Percentiles rank a stretch among this genome's conserved stretches.
These are phyloP conservation scores for Numida meleagris DNA, from an alignment of 2,113 vertebrate species.

Conservation along the genomic window DNA sequence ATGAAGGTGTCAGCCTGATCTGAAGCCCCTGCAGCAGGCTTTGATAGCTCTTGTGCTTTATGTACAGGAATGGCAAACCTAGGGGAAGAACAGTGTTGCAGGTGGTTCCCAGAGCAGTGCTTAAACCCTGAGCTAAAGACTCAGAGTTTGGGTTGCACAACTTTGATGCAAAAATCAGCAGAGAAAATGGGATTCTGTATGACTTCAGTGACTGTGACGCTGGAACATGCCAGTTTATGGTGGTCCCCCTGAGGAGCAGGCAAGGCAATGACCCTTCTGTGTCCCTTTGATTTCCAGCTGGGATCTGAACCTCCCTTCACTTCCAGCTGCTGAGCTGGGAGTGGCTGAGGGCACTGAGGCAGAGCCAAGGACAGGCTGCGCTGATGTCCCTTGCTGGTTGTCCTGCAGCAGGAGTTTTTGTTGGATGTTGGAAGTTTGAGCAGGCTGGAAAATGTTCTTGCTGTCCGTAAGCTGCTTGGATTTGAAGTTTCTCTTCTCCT, in stretches of 20 bases:
- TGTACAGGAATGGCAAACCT: rapidly evolving
- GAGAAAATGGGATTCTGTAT: not conserved
- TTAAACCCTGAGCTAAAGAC: not conserved
- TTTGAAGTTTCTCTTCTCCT: not conserved
- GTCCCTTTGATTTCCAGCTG: not conserved
- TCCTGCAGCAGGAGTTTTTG: not conserved
- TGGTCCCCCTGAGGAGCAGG: rapidly evolving
- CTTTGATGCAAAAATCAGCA: not conserved
- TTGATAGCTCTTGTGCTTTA: not conserved
- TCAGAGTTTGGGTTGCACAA: not conserved
- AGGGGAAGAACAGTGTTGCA: no score
- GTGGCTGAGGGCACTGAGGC: not conserved
- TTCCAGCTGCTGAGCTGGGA: not conserved
- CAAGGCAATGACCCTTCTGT: not conserved
- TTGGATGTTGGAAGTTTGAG: not conserved
- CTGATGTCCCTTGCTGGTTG: rapidly evolving
- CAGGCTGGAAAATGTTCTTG: not conserved
- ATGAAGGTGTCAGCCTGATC: not conserved
- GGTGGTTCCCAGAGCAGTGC: not conserved
- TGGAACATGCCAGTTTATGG: not conserved
- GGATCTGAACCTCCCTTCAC: not conserved
- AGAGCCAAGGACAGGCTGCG: not conserved
- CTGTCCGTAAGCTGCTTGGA: not conserved
- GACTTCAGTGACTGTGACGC: not conserved
- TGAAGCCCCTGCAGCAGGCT: not conserved